A percentile compares a stretch with the other conserved stretches of the same genome.
These are phyloP conservation scores for Caenorhabditis afra DNA, from an alignment of 2,888 invertebrate species.

Conservation along the genomic window DNA sequence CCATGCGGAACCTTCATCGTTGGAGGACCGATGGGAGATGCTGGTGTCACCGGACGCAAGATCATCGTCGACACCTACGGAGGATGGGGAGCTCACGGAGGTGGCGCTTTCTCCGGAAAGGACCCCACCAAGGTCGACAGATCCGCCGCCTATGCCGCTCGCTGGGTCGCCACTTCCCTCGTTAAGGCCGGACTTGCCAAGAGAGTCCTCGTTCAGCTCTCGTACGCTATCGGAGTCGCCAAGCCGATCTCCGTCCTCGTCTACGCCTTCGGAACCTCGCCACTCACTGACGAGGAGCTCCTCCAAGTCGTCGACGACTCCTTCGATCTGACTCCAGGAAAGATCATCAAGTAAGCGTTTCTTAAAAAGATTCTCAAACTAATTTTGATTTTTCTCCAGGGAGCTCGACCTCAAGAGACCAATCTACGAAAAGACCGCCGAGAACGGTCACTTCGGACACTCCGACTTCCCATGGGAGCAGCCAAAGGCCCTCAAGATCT, in stretches of 20 bases:
- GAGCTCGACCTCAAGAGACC: constrained; percentile 87
- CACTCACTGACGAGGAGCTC: constrained; percentile 86
- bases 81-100: constrained; percentile 99
- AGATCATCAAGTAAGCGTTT: constrained; percentile 93
- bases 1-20: constrained; percentile 97
- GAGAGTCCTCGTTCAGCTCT: constrained; percentile 94
- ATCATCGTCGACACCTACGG: constrained; percentile 99
- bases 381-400: constrained; percentile 51
- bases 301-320: constrained; percentile 92
- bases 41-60: constrained; percentile 90
- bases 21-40: constrained; percentile 87
- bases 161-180: constrained; percentile 99
- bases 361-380: constrained; percentile 73
- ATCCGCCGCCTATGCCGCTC: constrained; percentile 97
- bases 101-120: constrained; percentile 99
- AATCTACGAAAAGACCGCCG: constrained; percentile 97
- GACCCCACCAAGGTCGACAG: constrained; percentile 90
- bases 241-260: constrained; percentile 97
- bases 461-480: constrained; percentile 97
- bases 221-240: constrained; percentile 94
- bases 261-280: constrained; percentile 96
- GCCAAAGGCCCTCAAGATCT: constrained; percentile 87
- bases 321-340: constrained; percentile 97
- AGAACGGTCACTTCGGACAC: constrained; percentile 98
- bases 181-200: constrained; percentile 95